A percentile compares a stretch with the other conserved stretches of the same genome.
phyloP scores from a whole-genome alignment of 2,888 invertebrate genomes.

The Coelogynopora nodosa region DNA sequence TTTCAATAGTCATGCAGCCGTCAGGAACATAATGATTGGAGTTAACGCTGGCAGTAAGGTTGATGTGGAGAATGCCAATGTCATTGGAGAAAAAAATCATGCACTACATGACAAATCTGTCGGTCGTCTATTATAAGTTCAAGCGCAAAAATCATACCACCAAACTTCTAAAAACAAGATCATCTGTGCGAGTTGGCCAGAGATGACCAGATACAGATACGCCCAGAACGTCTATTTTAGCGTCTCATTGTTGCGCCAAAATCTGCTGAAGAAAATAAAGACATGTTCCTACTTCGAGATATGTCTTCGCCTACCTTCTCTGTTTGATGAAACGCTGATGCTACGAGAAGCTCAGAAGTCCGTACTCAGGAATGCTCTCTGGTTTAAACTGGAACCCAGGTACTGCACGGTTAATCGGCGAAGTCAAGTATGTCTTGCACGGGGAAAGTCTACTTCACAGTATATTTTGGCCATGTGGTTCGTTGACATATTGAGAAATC shows the following conservation, averaged over 20 bases:
- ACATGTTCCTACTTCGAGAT: no score
- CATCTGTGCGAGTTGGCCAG: neutral
- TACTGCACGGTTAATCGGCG: neutral
- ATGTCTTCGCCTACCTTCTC: slow-evolving; percentile 47
- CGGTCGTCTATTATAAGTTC: neutral
- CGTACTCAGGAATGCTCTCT: slow-evolving; percentile 48
- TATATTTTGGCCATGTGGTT: slow-evolving; percentile 49
- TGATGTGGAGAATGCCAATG: neutral
- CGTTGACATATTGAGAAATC: slow-evolving; percentile 47
- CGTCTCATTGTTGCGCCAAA: neutral
- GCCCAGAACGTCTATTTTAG: neutral
- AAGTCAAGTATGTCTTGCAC: no score
- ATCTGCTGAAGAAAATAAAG: neutral
- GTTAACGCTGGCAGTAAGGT: neutral
- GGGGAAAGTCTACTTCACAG: neutral
- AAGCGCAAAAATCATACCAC: slow-evolving; percentile 45
- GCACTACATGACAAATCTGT: neutral
- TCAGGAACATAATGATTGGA: neutral
- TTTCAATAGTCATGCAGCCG: neutral
- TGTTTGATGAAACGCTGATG: slow-evolving; percentile 48
- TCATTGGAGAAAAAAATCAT: neutral
- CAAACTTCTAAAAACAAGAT: slow-evolving; percentile 44
- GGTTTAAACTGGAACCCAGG: neutral
- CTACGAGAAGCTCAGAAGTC: slow-evolving; percentile 48
- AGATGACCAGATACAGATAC: neutral